Base-by-base conservation (phyloP, 2,797 vertebrate genomes). In the Molothrus ater region DNA sequence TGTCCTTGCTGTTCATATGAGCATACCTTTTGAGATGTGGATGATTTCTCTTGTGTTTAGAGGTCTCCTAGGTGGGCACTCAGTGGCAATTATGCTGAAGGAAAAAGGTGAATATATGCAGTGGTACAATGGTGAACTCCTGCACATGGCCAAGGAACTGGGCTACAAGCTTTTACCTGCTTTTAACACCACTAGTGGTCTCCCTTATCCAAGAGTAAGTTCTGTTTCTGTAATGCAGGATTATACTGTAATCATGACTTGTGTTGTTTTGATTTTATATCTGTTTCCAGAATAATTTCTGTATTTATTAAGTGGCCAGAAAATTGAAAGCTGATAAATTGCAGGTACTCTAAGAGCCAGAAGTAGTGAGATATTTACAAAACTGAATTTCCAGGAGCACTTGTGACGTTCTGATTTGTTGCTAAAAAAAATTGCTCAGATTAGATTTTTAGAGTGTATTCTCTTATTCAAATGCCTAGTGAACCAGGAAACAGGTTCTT, bases 161-260 rank as follows among this genome's bases (percentile, higher is more conserved):
- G 99, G 99, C 72, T 98, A 99, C 90, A 98, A 99, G 84, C 98
- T 99, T 85, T 96, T 99, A 85, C 99, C 99, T 47, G 99, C 99
- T 74, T 99, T 99, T 97, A 99, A 99, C 97, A 99, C 99, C 96
- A 99, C 99, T 97, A 99, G 99, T 83, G 99, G 99, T 96, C 98
- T 99, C 96, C 99, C 99, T 92, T 99, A 99, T 90, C 99, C 99
- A 90, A 98, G 99, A 98, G 99, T 99, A 97, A 98, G 98, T 98
- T 64, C 17, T 74, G 54, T 78, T 88, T 92, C 86, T 90, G 40
- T 64, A 53, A 59, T 61, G 68, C 53, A 51, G 31, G 43, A 13
- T 42, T 72, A 26, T 63, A 61, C 28, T 60, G 45, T 79, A 59
- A 72, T 54, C 63, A 95, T 28, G 40, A 25, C 12, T 73, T 80